These are phyloP conservation scores for Colius striatus DNA, from an alignment of 2,113 vertebrate species.

Conservation along the genomic window DNA sequence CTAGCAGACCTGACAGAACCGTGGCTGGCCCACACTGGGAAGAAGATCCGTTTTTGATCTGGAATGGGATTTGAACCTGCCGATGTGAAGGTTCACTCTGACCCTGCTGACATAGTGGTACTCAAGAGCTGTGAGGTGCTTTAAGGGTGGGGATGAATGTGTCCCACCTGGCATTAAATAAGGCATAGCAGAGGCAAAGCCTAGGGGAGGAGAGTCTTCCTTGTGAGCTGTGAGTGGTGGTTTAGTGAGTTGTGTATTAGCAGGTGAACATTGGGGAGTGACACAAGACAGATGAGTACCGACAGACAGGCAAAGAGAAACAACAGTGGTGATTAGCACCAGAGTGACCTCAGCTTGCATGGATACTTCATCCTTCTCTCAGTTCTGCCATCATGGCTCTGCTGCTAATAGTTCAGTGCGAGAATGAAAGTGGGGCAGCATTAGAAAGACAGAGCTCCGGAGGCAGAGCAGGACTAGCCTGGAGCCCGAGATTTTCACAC, in stretches of 20 bases:
- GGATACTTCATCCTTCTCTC: not conserved
- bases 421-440: not conserved
- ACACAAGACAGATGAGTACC: not conserved
- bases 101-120: fast-evolving
- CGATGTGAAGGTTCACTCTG: not conserved
- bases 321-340: not conserved
- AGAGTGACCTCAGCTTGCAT: not conserved
- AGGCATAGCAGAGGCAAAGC: not conserved
- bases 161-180: not conserved
- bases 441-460: not conserved
- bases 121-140: not conserved
- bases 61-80: not conserved
- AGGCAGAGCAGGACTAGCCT: not conserved
- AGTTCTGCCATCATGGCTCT: not conserved
- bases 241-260: not conserved
- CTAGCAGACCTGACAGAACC: not conserved
- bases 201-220: not conserved
- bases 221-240: not conserved
- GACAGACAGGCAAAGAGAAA: not conserved
- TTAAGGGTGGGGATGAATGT: not conserved
- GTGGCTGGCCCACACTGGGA: not conserved
- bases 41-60: not conserved
- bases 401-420: not conserved
- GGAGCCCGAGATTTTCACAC: not conserved
- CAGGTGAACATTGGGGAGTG: not conserved